These are phyloP conservation scores for Eupeodes luniger DNA, from an alignment of 2,888 invertebrate species.

Conservation along the genomic window DNA sequence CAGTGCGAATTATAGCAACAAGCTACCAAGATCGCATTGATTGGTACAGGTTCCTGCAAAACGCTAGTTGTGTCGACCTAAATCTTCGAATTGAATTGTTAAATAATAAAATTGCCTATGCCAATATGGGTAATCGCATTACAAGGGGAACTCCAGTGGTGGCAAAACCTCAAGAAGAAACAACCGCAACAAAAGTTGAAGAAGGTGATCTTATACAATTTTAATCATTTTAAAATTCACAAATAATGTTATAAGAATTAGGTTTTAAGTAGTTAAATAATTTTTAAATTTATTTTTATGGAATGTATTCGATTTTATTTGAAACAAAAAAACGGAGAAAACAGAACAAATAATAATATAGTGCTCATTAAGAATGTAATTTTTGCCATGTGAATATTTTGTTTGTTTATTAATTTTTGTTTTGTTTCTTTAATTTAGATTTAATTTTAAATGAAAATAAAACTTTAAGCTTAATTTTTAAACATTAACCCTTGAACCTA, in stretches of 20 bases:
- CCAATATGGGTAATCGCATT: slow-evolving; percentile 81
- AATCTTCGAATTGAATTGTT: slow-evolving; percentile 88
- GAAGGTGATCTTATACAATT: slow-evolving; percentile 87
- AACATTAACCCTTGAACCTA: slow-evolving; percentile 47
- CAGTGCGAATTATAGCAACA: slow-evolving; percentile 92
- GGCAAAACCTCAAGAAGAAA: slow-evolving; percentile 87
- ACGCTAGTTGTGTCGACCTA: slow-evolving; percentile 93
- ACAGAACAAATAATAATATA: not conserved
- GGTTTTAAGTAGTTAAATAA: slow-evolving; percentile 24
- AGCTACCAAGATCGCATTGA: slow-evolving; percentile 92
- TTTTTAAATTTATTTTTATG: slow-evolving; percentile 21
- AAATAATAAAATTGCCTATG: slow-evolving; percentile 85
- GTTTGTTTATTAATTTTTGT: slow-evolving; percentile 37
- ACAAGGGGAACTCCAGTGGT: slow-evolving; percentile 86
- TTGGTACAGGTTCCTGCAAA: slow-evolving; percentile 93
- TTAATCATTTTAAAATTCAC: slow-evolving; percentile 77
- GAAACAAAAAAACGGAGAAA: not conserved
- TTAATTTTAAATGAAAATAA: slow-evolving; percentile 48
- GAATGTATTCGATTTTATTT: slow-evolving; percentile 56
- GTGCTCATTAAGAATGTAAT: slow-evolving; percentile 28
- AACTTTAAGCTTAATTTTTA: slow-evolving; percentile 54
- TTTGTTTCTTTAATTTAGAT: slow-evolving; percentile 27
- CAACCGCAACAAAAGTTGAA: slow-evolving; percentile 85
- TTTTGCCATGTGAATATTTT: slow-evolving; percentile 67
- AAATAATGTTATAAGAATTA: slow-evolving; percentile 27